These are phyloP conservation scores for Pollimyrus isidori DNA, from an alignment of 2,113 vertebrate species.

Conservation along the genomic window DNA sequence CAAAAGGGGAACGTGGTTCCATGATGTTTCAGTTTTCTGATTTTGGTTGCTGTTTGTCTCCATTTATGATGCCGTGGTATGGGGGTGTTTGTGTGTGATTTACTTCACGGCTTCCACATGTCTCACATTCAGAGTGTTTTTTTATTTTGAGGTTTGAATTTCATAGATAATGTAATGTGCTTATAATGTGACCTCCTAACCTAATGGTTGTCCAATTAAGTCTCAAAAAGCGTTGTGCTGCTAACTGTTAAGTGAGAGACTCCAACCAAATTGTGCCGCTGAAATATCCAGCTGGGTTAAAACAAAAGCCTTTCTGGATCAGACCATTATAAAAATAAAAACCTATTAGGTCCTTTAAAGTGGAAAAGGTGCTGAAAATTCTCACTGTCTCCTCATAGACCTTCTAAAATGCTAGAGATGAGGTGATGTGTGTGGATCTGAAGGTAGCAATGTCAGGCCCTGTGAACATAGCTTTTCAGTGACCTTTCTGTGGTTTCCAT, in stretches of 20 bases:
- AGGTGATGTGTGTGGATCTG: constrained; percentile 17
- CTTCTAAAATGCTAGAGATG: background rate
- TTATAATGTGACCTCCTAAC: background rate
- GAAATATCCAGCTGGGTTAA: background rate
- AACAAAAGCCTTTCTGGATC: background rate
- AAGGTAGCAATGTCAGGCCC: background rate
- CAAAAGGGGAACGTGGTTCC: background rate
- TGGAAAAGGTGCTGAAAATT: background rate
- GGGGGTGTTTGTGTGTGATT: background rate
- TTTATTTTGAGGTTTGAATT: background rate
- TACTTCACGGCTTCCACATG: background rate
- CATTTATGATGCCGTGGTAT: background rate
- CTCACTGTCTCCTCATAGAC: background rate
- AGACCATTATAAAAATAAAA: background rate
- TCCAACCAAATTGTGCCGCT: background rate
- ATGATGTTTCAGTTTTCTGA: background rate
- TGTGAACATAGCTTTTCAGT: background rate
- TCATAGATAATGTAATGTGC: background rate
- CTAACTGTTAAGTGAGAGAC: background rate
- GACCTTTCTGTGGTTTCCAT: constrained; percentile 18
- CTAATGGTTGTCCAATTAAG: background rate
- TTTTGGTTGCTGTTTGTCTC: too few relatives aligned
- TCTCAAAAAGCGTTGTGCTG: background rate
- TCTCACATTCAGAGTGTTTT: background rate
- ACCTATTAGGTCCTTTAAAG: background rate